Evolutionary conservation across 2,797 vertebrate species (phyloP).

Genomic region (Acanthis flammea): DNA sequence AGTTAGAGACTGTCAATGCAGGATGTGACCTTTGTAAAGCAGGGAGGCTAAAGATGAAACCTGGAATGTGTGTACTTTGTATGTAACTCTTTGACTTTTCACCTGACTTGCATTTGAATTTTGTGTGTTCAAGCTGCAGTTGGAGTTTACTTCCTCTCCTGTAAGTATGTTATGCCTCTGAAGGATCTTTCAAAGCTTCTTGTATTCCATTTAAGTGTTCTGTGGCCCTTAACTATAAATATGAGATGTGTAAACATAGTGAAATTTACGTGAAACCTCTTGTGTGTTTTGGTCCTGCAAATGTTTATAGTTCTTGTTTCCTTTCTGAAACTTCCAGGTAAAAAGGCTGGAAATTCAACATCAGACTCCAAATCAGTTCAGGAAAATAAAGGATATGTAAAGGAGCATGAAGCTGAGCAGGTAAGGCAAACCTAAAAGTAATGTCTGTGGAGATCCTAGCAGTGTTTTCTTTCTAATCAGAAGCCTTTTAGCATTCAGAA

Average conservation of each 20-base stretch:
- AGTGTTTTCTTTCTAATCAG: not conserved
- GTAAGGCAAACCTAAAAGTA: conserved; percentile 73
- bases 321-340: conserved; percentile 72
- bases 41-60: not conserved
- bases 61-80: not conserved
- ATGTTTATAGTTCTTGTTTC: not conserved
- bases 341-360: conserved; percentile 80
- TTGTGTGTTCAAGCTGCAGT: not conserved
- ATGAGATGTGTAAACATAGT: rapidly evolving
- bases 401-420: conserved; percentile 80
- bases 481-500: not conserved
- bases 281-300: not conserved
- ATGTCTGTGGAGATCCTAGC: not conserved
- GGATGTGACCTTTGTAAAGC: not conserved
- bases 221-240: not conserved
- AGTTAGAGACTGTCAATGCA: not conserved
- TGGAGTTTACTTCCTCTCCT: not conserved
- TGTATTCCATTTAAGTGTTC: not conserved
- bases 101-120: not conserved
- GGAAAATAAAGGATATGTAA: conserved; percentile 69
- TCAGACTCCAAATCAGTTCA: conserved; percentile 75
- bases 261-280: not conserved
- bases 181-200: not conserved
- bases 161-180: not conserved
- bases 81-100: not conserved